Base-by-base conservation (phyloP, 1,140 invertebrate genomes). In the Ganaspis sp. region DNA sequence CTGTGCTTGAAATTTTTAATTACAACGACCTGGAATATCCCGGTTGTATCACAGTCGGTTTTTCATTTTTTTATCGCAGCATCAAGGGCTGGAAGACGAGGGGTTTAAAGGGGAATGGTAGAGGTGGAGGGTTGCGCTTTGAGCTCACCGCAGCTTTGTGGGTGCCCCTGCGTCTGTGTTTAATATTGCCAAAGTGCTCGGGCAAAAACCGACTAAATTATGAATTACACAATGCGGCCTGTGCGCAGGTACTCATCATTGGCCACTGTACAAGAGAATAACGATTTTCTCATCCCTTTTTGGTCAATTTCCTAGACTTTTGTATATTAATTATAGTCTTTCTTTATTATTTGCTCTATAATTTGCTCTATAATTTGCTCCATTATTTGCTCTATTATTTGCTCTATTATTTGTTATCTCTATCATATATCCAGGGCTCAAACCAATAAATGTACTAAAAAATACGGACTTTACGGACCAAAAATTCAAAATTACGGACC, bases 101-200 rank as follows among this genome's bases (percentile, higher is more conserved):
- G 74, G 74, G 40, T 76, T 81, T 69, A 75, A 77, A 77, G 80
- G 40, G 78, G 69, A 54, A 54, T 17, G 76, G 19, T 38, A 37
- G 73, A 8, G 37, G 17, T 58, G 42, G 77, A 79, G 78, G 75
- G 78, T 82, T 78, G 84, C 79, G 84, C 87, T 89, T 87, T 89
- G 87, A 88, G 87, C 85, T 85, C 82, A 77, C 83, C 77, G 75
- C 75, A 77, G 85, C 87, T 89, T 88, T 87, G 86, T 87, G 81
- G 74, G 71, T 80, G 77, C 78, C 85, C 82, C 83, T 81, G 71
- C 74, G 83, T 77, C 81, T 78, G 83, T 80, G 83, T 88, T 87
- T 88, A 88, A 88, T 88, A 89, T 87, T 85, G 81, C 84, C 83
- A 89, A 88, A 87, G 87, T 88, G 83, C 88, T 88, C 76, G 72